Evolutionary conservation across 2,888 invertebrate genomes (phyloP), one percentile per base, ranked within the genome.

Genomic region (Conistra vaccinii): DNA sequence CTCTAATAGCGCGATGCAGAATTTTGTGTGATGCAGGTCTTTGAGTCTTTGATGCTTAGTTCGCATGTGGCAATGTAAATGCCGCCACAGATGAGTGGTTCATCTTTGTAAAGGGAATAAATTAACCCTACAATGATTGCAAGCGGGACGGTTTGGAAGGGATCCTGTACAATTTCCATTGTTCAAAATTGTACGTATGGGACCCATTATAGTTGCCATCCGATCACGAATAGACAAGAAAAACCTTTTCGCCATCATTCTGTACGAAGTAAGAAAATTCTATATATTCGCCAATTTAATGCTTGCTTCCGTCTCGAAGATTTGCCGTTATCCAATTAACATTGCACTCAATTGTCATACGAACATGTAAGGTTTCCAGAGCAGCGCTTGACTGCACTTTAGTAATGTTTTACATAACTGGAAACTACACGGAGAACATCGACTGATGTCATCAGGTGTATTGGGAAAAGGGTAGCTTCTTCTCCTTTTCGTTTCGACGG

Each of bases 281-380:
- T 42, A 26, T 9, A 26, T 39, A 48, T 48, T 32, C 32, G 1
- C 2, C 14, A 62, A 57, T 42, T 23, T 17, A 35, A 65, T 57
- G 26, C 26, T 3, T 17, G 1, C 32, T 23, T 35, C 60, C 7
- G 2, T 48, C 3, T n/a, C 45, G 1, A 26, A 63, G 69, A 66
- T 69, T 74, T 62, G 71, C 32, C 78, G 80, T 76, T 80, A 90
- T 90, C 84, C 86, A 87, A 90, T 90, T 89, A 90, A 57, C 69
- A 69, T 58, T 83, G 85, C 84, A 85, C 73, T 73, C 73, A 77
- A 69, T 73, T 58, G 51, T 78, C 62, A 79, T 68, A 67, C 73
- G 55, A 69, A 77, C 51, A 35, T 66, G 68, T 88, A 89, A 78
- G 88, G 89, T 83, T 90, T 89, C 90, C 51, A 42, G n/a, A 69